Evolutionary conservation across 1,140 invertebrate genomes (phyloP), one percentile per base, ranked within the genome.

Genomic region (Temnothorax longispinosus): DNA sequence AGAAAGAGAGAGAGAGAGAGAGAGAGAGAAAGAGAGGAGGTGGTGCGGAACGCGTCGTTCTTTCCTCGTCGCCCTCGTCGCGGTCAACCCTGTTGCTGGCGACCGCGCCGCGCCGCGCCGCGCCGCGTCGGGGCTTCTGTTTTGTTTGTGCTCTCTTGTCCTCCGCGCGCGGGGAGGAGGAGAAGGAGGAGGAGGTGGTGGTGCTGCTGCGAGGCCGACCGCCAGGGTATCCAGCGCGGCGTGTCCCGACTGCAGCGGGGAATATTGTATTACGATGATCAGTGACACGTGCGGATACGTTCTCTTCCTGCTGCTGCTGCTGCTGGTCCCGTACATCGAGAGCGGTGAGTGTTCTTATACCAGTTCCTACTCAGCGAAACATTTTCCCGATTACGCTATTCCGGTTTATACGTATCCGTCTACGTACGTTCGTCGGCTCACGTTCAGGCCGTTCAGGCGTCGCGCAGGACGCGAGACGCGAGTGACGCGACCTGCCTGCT

Each of bases 251-350:
- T 56, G 76, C 65, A 58, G 35, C 52, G 86, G 71, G 89, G 76
- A 89, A 92, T 92, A 94, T 94, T 94, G 93, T 91, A 92, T 94
- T 92, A 95, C 92, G 91, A 95, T 95, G 94, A 90, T 94, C 92
- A 94, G 94, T 93, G 94, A 94, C 93, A 94, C 92, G 92, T 94
- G 91, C 90, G 93, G 94, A 94, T 94, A 94, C 89, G 92, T 94
- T 89, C 93, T 93, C 84, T 95, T 94, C 91, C 91, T 95, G 84
- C 91, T 95, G 89, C 87, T 96, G 80, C 90, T 95, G 91, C 89
- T 96, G 81, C 92, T 96, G 85, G 94, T 95, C 78, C 95, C 95
- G 69, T 94, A 95, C 92, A 96, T 95, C 90, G 94, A 95, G 88
- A 95, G 95, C 89, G 95, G 95, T 96, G 81, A 95, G 95, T 92